Evolutionary conservation across 2,797 vertebrate species (phyloP), one percentile per base, ranked within the genome.

Genomic region (Parauchenoglanis ngamensis): DNA sequence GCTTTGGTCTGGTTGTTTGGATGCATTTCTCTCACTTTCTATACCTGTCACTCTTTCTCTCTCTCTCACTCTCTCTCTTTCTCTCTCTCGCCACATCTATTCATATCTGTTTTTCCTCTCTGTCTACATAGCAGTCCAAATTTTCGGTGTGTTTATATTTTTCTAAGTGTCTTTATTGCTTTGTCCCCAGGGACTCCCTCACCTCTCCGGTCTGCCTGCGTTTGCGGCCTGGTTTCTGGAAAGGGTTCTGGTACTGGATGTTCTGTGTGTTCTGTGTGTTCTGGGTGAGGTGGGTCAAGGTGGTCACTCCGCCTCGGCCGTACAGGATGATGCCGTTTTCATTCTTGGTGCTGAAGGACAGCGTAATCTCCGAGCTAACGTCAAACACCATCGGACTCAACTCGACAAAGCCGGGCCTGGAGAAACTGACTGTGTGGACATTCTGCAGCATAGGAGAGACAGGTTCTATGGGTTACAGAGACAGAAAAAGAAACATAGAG

Each of bases 321-420:
- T 98, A 93, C 54, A 99, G 93, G 63, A 99, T 97, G 91, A 97
- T 95, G 13, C 98, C 98, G 6, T 96, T 98, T 85, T 98, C 97
- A 1, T 95, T 96, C 92, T 94, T 95, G 4, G 98, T 99, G 94
- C 97, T 99, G 95, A 99, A 99, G 13, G 98, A 99, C 89, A 99
- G 93, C 77, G 97, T 98, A 94, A 99, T 97, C 95, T 99, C 98
- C 3, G 97, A 97, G 85, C 95, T 95, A 0, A 96, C 85, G 0
- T 93, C 94, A 80, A 99, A 91, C 0, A 95, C 92, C 68, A 97
- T 93, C 4, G 97, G 96, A 0, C 92, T 89, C 83, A 99, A 93
- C 92, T 99, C 98, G 92, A 99, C 92, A 90, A 95, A 98, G 3
- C 98, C 98, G 0, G 97, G 95, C 88, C 95, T 97, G 28, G 96